Percentiles rank a stretch among this genome's conserved stretches.
These are phyloP conservation scores for Rhodinocichla rosea DNA, from an alignment of 2,113 vertebrate genomes.

Conservation along the genomic window DNA sequence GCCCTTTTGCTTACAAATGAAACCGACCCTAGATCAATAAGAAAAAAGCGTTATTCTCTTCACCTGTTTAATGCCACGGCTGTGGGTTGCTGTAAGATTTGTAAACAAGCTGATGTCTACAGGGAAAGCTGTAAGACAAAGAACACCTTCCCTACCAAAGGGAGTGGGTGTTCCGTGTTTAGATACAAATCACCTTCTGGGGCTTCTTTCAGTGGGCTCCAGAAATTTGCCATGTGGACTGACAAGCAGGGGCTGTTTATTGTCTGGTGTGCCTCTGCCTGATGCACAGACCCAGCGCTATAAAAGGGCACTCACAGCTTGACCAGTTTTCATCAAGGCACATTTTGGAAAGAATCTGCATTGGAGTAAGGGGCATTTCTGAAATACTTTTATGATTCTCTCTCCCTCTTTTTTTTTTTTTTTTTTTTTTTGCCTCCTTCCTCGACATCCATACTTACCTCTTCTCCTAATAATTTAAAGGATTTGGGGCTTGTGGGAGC, in stretches of 20 bases:
- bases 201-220: neutral
- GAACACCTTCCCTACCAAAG: neutral
- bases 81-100: slow-evolving; percentile 1
- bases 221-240: neutral
- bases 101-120: slow-evolving; percentile 22
- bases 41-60: slow-evolving; percentile 21
- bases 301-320: neutral
- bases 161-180: neutral
- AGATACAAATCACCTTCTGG: neutral
- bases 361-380: neutral
- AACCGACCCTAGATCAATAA: slow-evolving; percentile 55
- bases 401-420: neutral
- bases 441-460: neutral
- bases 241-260: neutral
- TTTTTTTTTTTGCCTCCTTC: neutral
- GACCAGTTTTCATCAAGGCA: neutral
- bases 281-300: neutral
- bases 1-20: slow-evolving; percentile 65
- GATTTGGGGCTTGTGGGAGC: neutral
- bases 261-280: neutral
- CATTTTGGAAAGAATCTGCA: neutral
- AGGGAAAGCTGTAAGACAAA: slow-evolving; percentile 29
- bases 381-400: neutral
- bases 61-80: slow-evolving; percentile 47
- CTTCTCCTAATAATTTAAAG: neutral